Conservation (phyloP, 2,113 vertebrate genomes). For the Triplophysa siluroides region DNA sequence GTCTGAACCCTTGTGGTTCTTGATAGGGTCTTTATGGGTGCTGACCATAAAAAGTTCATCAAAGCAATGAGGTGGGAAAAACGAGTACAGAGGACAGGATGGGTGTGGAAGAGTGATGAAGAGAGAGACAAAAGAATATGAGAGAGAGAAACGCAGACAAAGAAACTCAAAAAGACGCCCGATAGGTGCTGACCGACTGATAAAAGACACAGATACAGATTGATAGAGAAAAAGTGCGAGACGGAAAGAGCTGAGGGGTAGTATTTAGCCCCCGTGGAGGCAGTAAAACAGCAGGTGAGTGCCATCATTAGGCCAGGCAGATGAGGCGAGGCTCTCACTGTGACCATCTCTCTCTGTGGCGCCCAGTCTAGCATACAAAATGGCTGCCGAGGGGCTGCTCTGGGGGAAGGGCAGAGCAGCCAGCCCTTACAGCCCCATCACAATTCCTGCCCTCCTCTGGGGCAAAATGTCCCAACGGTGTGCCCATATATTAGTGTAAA, state of each 20-base stretch:
- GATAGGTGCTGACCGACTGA: constrained; percentile 25
- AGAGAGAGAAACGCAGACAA: constrained; percentile 61
- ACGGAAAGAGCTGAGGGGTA: constrained; percentile 55
- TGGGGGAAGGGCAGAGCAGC: constrained; percentile 43
- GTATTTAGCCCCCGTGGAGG: constrained; percentile 86
- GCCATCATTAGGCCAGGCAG: constrained; percentile 95
- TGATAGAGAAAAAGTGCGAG: constrained; percentile 14
- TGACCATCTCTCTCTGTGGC: constrained; percentile 84
- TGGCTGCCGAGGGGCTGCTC: constrained; percentile 70
- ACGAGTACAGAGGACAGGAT: constrained; percentile 52
- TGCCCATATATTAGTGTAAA: constrained; percentile 47
- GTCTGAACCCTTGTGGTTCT: constrained; percentile 50
- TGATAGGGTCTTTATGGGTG: constrained; percentile 94
- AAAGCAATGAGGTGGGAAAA: constrained; percentile 87
- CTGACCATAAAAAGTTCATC: constrained; percentile 99
- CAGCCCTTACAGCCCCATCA: constrained; percentile 38
- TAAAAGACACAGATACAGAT: constrained; percentile 33
- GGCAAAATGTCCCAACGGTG: constrained; percentile 44
- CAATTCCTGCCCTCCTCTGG: constrained; percentile 43
- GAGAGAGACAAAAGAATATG: constrained; percentile 22
- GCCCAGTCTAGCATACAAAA: constrained; percentile 88
- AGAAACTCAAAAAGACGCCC: neutral
- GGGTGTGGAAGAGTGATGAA: constrained; percentile 77
- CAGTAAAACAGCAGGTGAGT: constrained; percentile 99
- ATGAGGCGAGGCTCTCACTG: constrained; percentile 87